Evolutionary conservation across 2,113 vertebrate species (phyloP).

Genomic region (Anas platyrhynchos): DNA sequence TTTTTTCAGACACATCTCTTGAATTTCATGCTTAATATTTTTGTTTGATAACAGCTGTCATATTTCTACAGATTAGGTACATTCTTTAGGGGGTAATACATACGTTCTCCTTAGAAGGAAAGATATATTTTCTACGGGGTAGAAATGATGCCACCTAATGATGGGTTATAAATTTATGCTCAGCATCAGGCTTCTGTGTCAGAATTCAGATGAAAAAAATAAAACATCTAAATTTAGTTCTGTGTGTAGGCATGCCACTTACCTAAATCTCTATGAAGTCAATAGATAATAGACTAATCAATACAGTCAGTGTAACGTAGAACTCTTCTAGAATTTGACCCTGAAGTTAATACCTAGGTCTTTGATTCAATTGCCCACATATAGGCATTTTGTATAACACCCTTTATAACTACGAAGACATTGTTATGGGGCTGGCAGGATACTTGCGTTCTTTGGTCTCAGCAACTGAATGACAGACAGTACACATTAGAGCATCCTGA

Average conservation of each 20-base stretch:
- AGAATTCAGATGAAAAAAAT: constrained; percentile 1
- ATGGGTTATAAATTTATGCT: neutral
- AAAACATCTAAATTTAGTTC: neutral
- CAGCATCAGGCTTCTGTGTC: neutral
- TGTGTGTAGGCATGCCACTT: neutral
- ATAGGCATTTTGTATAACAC: neutral
- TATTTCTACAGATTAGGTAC: neutral
- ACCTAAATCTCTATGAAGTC: neutral
- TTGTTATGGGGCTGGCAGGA: neutral
- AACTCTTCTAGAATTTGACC: neutral
- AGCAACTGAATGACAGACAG: neutral
- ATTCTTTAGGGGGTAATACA: neutral
- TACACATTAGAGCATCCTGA: neutral
- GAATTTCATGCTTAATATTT: neutral
- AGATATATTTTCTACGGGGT: accelerated
- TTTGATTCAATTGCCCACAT: neutral
- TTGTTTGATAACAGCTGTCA: neutral
- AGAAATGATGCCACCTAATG: neutral
- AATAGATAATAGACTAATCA: neutral
- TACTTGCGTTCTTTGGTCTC: neutral
- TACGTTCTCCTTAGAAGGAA: neutral
- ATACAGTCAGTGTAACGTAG: neutral
- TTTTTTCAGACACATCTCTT: neutral
- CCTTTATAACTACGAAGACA: neutral
- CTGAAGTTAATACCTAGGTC: neutral